phyloP scores from a whole-genome alignment of 53 echinoderm and acorn worm species.

The Antedon mediterranea region DNA sequence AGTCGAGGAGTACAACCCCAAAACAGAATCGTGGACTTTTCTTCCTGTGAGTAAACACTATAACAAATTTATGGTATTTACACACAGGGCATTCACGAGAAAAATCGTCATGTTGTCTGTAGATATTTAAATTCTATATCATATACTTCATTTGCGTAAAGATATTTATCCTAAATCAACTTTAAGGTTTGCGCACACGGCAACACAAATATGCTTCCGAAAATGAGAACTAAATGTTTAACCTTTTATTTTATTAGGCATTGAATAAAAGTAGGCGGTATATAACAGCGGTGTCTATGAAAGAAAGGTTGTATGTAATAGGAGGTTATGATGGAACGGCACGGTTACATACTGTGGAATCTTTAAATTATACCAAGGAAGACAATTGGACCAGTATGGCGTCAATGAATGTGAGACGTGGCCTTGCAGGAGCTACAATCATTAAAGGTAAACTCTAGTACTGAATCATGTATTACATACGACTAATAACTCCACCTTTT shows the following conservation, averaged over 20 bases:
- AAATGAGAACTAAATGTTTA: background rate
- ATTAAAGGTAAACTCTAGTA: constrained; percentile 44
- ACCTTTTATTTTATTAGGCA: constrained; percentile 12
- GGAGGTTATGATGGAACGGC: constrained; percentile 63
- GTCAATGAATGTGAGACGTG: constrained; percentile 39
- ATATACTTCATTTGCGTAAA: no score
- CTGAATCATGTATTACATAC: no score
- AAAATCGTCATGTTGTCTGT: no score
- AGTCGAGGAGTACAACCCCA: constrained; percentile 61
- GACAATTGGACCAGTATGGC: constrained; percentile 26
- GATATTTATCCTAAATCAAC: no score
- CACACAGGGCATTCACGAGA: no score
- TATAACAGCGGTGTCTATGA: constrained; percentile 31
- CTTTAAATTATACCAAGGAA: constrained; percentile 27
- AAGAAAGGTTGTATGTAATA: constrained; percentile 34
- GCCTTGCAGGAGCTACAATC: constrained; percentile 31
- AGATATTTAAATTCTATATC: no score
- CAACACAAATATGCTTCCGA: no score
- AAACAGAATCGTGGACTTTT: constrained; percentile 28
- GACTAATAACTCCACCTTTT: no score
- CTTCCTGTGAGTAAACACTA: constrained; percentile 58
- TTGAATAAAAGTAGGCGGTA: constrained; percentile 41
- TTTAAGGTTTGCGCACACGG: no score
- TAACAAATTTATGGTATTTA: no score
- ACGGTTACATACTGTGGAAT: constrained; percentile 50